Percentiles rank a stretch among this genome's conserved stretches.
phyloP scores from a whole-genome alignment of 1,140 invertebrate genomes.

The Halesus radiatus region DNA sequence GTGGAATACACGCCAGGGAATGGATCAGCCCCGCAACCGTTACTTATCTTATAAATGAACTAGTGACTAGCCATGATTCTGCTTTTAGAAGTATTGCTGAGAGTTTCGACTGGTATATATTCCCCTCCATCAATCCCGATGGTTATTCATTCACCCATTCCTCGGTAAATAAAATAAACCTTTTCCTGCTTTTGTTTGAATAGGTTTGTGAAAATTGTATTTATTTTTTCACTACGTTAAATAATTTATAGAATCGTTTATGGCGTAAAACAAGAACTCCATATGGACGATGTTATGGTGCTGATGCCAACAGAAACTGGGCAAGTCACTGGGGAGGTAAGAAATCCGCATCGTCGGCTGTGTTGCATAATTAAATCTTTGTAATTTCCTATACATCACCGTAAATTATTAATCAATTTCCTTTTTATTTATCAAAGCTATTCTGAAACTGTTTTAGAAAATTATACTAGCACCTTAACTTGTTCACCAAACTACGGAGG shows the following conservation, averaged over 20 bases:
- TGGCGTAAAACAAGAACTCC: conserved; percentile 77
- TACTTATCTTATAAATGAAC: conserved; percentile 74
- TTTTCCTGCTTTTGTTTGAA: neutral
- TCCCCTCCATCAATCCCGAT: conserved; percentile 75
- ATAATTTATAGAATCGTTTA: conserved; percentile 66
- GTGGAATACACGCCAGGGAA: conserved; percentile 77
- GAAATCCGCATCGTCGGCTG: too few species aligned
- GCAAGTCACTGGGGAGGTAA: conserved; percentile 75
- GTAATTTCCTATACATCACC: too few species aligned
- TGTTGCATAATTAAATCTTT: too few species aligned
- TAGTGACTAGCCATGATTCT: conserved; percentile 69
- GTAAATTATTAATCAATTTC: too few species aligned
- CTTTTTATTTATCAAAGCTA: too few species aligned
- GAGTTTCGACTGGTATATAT: conserved; percentile 77
- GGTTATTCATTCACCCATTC: too few species aligned
- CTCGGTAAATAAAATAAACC: conserved; percentile 31
- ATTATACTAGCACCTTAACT: conserved; percentile 74
- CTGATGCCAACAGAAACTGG: conserved; percentile 80
- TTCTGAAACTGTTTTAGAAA: conserved; percentile 58
- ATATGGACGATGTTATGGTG: conserved; percentile 69
- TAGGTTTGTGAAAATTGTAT: neutral
- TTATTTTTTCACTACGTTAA: neutral
- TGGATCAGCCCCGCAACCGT: conserved; percentile 80
- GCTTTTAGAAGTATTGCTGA: conserved; percentile 69
- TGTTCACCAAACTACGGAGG: conserved; percentile 81